Percentiles rank a stretch among this genome's conserved stretches.
Evolutionary conservation across 64 coral and sea anemone genomes (phyloP).

Genomic region (Porites lutea): DNA sequence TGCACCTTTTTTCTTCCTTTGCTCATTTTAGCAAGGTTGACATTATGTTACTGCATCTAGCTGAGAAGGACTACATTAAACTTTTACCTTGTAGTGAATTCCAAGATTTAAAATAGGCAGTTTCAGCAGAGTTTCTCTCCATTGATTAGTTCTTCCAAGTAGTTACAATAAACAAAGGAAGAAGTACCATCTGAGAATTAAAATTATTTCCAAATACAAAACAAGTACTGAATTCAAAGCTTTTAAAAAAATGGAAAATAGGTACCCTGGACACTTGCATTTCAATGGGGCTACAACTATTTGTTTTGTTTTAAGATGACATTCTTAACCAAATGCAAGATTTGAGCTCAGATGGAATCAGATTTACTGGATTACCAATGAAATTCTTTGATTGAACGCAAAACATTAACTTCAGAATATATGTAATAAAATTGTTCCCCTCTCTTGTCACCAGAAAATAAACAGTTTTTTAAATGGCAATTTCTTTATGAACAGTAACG

Average conservation of each 20-base stretch:
- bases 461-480: constrained; percentile 12
- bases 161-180: constrained; percentile 12
- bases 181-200: constrained; percentile 16
- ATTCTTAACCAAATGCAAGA: constrained; percentile 27
- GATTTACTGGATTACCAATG: constrained; percentile 21
- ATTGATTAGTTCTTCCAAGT: background rate
- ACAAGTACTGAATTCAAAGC: background rate
- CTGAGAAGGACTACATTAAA: constrained; percentile 7
- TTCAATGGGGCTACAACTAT: constrained; percentile 14
- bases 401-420: constrained; percentile 46
- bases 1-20: background rate
- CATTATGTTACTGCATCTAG: background rate
- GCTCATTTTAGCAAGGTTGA: constrained; percentile 15
- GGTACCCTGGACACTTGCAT: constrained; percentile 1
- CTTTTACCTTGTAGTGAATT: background rate
- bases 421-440: background rate
- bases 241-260: constrained; percentile 4
- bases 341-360: constrained; percentile 8
- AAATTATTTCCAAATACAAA: constrained; percentile 10
- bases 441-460: constrained; percentile 24
- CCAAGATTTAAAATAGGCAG: constrained; percentile 4
- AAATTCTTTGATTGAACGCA: background rate
- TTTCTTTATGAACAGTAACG: constrained; percentile 54
- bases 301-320: constrained; percentile 30
- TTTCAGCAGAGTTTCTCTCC: background rate